phyloP scores from a whole-genome alignment of 2,888 invertebrate genomes.

The Pristionchus arcanus region DNA sequence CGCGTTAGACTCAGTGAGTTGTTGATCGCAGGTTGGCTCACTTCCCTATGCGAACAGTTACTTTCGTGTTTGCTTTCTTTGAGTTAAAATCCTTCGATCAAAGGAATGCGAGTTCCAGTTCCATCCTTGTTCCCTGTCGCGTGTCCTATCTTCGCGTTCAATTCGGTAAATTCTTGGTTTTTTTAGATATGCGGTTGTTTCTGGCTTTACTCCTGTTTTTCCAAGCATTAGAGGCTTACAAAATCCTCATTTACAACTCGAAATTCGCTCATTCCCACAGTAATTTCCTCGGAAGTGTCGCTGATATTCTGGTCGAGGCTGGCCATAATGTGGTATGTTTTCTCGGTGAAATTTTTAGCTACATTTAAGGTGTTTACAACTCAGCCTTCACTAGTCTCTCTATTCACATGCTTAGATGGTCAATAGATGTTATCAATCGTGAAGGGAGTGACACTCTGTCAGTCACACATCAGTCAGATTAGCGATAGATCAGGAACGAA shows the following conservation, averaged over 20 bases:
- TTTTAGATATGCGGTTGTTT: not conserved
- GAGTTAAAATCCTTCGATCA: too few species aligned
- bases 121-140: too few species aligned
- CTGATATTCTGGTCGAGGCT: not conserved
- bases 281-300: constrained; percentile 23
- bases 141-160: not conserved
- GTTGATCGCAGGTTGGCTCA: too few species aligned
- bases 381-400: not conserved
- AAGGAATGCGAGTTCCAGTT: too few species aligned
- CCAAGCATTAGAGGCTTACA: not conserved
- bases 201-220: not conserved
- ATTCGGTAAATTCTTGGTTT: too few species aligned
- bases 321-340: not conserved
- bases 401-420: not conserved
- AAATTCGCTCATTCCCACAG: constrained; percentile 18
- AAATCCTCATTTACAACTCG: constrained; percentile 41
- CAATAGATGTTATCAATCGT: not conserved
- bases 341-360: too few species aligned
- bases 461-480: not conserved
- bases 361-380: not conserved
- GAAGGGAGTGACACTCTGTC: not conserved
- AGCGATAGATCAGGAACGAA: too few species aligned
- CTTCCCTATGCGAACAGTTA: too few species aligned
- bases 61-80: too few species aligned
- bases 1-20: too few species aligned